Percentiles rank a stretch among this genome's conserved stretches.
These are phyloP conservation scores for Ariolimax columbianus DNA, from an alignment of 2,888 invertebrate genomes.

Conservation along the genomic window DNA sequence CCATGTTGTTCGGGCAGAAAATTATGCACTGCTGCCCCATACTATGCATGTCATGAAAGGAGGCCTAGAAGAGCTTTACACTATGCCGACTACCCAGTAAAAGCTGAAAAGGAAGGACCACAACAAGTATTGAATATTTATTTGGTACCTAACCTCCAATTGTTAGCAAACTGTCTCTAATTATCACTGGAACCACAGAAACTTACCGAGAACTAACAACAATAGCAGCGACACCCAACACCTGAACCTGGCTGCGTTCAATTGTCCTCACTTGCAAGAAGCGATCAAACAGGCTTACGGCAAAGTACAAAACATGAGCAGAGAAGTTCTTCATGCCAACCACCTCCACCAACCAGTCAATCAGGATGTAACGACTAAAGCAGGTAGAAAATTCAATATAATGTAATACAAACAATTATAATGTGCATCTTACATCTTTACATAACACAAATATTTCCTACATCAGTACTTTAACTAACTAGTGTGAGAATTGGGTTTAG, in stretches of 20 bases:
- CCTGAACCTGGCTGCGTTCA: slow-evolving; percentile 72
- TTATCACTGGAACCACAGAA: neutral
- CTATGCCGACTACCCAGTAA: too few relatives aligned
- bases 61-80: too few relatives aligned
- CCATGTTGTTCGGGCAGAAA: too few relatives aligned
- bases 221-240: slow-evolving; percentile 76
- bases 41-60: too few relatives aligned
- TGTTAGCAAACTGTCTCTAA: neutral
- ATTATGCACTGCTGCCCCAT: too few relatives aligned
- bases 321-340: slow-evolving; percentile 76
- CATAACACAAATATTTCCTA: too few relatives aligned
- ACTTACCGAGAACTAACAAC: slow-evolving; percentile 76
- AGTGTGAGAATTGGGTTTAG: too few relatives aligned
- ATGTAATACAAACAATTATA: neutral
- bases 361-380: slow-evolving; percentile 73
- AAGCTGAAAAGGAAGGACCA: too few relatives aligned
- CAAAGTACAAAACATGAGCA: slow-evolving; percentile 73
- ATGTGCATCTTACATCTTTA: too few relatives aligned
- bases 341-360: slow-evolving; percentile 78
- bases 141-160: too few relatives aligned
- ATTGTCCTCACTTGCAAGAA: slow-evolving; percentile 68
- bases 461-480: too few relatives aligned
- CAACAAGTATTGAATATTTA: too few relatives aligned
- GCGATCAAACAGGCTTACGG: slow-evolving; percentile 75
- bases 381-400: neutral